Evolutionary conservation across 2,888 invertebrate species (phyloP).

Genomic region (Laothoe populi): DNA sequence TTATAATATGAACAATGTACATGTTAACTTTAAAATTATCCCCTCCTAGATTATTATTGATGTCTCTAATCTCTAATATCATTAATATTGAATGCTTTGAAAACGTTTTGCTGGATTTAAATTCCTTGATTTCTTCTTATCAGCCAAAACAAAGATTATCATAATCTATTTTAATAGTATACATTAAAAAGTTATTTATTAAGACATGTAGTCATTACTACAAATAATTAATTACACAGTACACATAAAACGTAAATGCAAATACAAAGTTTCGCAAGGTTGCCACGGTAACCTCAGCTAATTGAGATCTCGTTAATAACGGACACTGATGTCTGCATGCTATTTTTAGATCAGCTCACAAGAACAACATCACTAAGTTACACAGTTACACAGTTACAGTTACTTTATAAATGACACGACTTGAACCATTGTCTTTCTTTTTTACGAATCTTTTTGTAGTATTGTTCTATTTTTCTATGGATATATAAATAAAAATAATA

Average conservation of each 20-base stretch:
- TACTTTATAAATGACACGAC: conserved; percentile 5
- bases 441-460: neutral
- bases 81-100: too few species aligned
- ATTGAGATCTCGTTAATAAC: conserved; percentile 20
- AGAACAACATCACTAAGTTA: conserved; percentile 6
- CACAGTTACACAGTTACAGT: too few species aligned
- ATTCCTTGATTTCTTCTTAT: neutral
- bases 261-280: conserved; percentile 14
- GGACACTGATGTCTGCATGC: conserved; percentile 9
- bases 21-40: neutral
- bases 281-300: conserved; percentile 22
- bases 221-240: neutral
- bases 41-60: too few species aligned
- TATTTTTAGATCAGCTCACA: conserved; percentile 19
- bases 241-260: neutral
- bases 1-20: too few species aligned
- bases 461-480: conserved; percentile 3
- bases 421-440: neutral
- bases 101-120: neutral
- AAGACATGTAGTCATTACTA: neutral
- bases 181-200: neutral
- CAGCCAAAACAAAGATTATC: neutral
- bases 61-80: too few species aligned
- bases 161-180: too few species aligned
- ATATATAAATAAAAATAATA: neutral